These are phyloP conservation scores for Triplophysa rosa DNA, from an alignment of 2,113 vertebrate genomes.

Conservation along the genomic window DNA sequence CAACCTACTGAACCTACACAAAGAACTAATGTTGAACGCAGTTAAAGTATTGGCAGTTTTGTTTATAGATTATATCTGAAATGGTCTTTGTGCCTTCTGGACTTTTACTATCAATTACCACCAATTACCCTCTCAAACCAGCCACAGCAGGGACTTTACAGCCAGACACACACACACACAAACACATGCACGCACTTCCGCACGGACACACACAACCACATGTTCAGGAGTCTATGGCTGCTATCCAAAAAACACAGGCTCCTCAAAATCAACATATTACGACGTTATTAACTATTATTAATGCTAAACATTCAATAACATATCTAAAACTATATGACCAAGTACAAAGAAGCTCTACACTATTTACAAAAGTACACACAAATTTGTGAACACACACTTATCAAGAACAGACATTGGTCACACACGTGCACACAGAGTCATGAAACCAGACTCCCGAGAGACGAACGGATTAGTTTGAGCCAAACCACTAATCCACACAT, in stretches of 20 bases:
- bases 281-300: slow-evolving; percentile 5
- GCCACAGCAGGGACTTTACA: slow-evolving; percentile 38
- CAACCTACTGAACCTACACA: slow-evolving; percentile 10
- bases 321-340: slow-evolving; percentile 4
- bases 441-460: slow-evolving; percentile 66
- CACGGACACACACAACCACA: slow-evolving; percentile 12
- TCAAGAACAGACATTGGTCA: not conserved
- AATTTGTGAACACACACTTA: slow-evolving; percentile 24
- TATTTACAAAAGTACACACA: not conserved
- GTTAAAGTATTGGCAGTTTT: slow-evolving; percentile 38
- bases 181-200: slow-evolving; percentile 12
- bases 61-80: slow-evolving; percentile 46
- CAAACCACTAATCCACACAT: slow-evolving; percentile 66
- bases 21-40: slow-evolving; percentile 27
- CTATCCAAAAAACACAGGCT: slow-evolving; percentile 1
- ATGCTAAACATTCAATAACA: not conserved
- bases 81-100: slow-evolving; percentile 45
- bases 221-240: slow-evolving; percentile 2
- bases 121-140: slow-evolving; percentile 44
- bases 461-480: slow-evolving; percentile 65
- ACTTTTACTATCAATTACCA: slow-evolving; percentile 50
- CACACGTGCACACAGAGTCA: slow-evolving; percentile 21
- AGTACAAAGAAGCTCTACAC: slow-evolving; percentile 40
- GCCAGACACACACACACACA: slow-evolving; percentile 3
- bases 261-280: slow-evolving; percentile 13